A percentile compares a stretch with the other conserved stretches of the same genome.
These are phyloP conservation scores for Sturmia bella DNA, from an alignment of 2,888 invertebrate species.

Conservation along the genomic window DNA sequence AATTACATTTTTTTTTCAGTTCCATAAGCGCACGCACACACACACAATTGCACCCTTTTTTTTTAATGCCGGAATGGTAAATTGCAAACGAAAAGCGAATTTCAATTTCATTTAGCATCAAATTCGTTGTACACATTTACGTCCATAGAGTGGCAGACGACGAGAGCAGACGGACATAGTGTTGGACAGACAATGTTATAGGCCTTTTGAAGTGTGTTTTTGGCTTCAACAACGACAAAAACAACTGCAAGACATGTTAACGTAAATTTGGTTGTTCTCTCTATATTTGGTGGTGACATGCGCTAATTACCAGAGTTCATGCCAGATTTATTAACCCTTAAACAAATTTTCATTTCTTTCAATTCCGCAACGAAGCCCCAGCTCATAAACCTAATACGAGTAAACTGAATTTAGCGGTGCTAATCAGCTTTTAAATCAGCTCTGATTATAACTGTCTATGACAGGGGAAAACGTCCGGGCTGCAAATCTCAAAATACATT, in stretches of 20 bases:
- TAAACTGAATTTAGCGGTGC: no score
- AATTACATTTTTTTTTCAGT: not conserved
- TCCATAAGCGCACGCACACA: not conserved
- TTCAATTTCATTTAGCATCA: slow-evolving; percentile 67
- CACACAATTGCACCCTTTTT: not conserved
- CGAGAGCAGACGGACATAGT: not conserved
- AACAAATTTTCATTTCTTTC: no score
- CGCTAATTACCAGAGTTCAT: slow-evolving; percentile 17
- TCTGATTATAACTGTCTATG: no score
- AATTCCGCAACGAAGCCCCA: no score
- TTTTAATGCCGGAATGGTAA: slow-evolving; percentile 45
- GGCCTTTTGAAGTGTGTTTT: slow-evolving; percentile 23
- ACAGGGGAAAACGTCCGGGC: no score
- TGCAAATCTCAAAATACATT: no score
- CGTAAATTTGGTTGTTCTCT: slow-evolving; percentile 45
- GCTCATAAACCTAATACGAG: no score
- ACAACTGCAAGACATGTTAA: slow-evolving; percentile 33
- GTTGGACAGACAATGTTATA: slow-evolving; percentile 3
- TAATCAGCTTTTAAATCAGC: no score
- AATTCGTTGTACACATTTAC: slow-evolving; percentile 25
- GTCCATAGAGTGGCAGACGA: slow-evolving; percentile 2
- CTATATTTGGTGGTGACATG: slow-evolving; percentile 49
- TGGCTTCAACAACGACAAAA: slow-evolving; percentile 6
- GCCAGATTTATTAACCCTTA: slow-evolving; percentile 40
- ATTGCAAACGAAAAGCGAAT: slow-evolving; percentile 59